Evolutionary conservation across 1,140 invertebrate genomes (phyloP), one percentile per base, ranked within the genome.

Genomic region (Temnothorax longispinosus): DNA sequence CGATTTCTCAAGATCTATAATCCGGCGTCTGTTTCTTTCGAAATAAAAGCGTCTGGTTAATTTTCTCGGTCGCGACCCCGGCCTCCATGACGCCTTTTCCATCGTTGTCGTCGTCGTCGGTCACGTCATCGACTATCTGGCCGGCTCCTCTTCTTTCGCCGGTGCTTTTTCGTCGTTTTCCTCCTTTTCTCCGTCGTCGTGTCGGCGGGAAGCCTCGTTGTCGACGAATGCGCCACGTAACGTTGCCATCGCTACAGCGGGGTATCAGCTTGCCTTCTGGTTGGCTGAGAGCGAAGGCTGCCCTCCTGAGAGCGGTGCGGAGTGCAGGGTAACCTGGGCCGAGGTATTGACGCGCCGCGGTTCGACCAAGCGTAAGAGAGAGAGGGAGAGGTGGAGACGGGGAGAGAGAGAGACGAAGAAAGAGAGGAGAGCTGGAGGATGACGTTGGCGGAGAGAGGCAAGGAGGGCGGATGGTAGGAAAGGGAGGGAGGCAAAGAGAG

Each of bases 201-300:
- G 47, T 80, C 74, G 75, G 82, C 88, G 74, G 69, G 72, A 88
- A 82, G 72, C 67, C 75, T 64, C 77, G 69, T 90, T 65, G 80
- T 85, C 87, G 80, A 52, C 78, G 74, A 82, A 52, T 52, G 72
- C 67, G 76, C 85, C 60, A 50, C 72, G 76, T 81, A 86, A 88
- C 91, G 93, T 94, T 94, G 93, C 93, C 93, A 94, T 94, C 92
- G 93, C 92, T 94, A 94, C 93, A 92, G 86, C 88, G 76, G 89
- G 90, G 90, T 94, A 94, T 93, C 93, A 93, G 89, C 93, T 89
- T 91, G 93, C 77, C 65, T 89, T 86, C 91, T 93, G 93, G 92
- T 94, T 94, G 93, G 93, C 82, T 86, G 85, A 86, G 71, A 89
- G 44, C 88, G 82, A 89, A 87, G 65, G 88, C 90, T 72, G 89